Conservation (phyloP, 2,797 vertebrate species). For the Rhinichthys osculus region DNA sequence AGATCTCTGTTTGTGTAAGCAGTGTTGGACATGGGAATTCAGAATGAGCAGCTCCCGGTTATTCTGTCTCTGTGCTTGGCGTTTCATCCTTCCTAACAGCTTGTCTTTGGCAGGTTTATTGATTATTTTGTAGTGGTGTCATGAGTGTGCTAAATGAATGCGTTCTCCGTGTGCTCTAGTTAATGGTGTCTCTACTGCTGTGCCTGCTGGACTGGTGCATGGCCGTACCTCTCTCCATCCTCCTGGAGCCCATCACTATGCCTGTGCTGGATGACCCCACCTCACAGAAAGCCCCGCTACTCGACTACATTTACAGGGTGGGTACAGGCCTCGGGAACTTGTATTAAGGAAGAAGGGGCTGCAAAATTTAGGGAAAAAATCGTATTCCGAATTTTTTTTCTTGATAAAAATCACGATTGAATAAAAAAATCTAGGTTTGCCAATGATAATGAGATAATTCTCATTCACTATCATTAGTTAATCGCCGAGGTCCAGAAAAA, state of each 20-base stretch:
- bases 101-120: constrained; percentile 21
- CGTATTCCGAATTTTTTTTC: too few relatives aligned
- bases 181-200: constrained; percentile 94
- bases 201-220: constrained; percentile 99
- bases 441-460: too few relatives aligned
- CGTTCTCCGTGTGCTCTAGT: constrained; percentile 73
- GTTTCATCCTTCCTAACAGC: constrained; percentile 7
- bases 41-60: not conserved
- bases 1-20: not conserved
- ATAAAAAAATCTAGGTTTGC: too few relatives aligned
- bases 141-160: constrained; percentile 19
- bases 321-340: constrained; percentile 62
- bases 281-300: constrained; percentile 83
- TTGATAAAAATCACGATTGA: too few relatives aligned
- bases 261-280: constrained; percentile 83
- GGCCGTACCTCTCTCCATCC: constrained; percentile 86
- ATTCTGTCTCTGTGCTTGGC: not conserved
- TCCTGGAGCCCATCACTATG: constrained; percentile 89
- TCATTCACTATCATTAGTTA: too few relatives aligned
- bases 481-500: too few relatives aligned
- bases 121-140: constrained; percentile 6
- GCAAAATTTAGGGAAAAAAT: not conserved
- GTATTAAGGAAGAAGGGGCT: not conserved
- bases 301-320: constrained; percentile 98
- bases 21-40: not conserved